phyloP scores from a whole-genome alignment of 37 sponge, comb jelly and placozoan species.

The Hormiphora californensis region DNA sequence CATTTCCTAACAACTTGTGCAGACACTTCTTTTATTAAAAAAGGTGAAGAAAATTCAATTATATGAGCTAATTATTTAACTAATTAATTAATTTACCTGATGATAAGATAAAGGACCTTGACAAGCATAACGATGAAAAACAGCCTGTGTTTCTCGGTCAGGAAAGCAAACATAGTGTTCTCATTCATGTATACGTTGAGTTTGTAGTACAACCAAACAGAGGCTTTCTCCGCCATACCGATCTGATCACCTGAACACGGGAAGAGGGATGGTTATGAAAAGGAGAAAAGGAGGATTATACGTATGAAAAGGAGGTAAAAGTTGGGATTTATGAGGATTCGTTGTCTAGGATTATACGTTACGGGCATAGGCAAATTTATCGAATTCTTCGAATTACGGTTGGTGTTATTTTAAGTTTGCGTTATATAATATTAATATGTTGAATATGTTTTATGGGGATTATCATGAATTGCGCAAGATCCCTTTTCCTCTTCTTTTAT shows the following conservation, averaged over 20 bases:
- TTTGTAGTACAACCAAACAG: constrained; percentile 51
- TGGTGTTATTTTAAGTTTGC: background rate
- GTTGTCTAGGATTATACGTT: no score
- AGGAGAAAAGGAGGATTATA: background rate
- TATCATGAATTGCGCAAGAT: no score
- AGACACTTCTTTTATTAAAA: background rate
- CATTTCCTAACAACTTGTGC: no score
- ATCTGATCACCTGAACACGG: constrained; percentile 29
- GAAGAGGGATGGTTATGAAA: background rate
- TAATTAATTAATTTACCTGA: background rate
- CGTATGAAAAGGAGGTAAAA: background rate
- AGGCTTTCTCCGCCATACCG: constrained; percentile 14
- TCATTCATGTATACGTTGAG: constrained; percentile 53
- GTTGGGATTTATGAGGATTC: background rate
- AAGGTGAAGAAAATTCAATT: background rate
- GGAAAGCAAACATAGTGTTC: constrained; percentile 35
- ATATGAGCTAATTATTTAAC: background rate
- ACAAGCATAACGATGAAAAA: constrained; percentile 53
- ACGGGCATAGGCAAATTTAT: background rate
- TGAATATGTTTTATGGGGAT: no score
- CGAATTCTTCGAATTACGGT: background rate
- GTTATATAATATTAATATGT: background rate
- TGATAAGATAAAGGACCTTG: constrained; percentile 27
- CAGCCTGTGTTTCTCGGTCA: constrained; percentile 47
- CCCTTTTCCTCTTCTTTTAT: no score